Evolutionary conservation across 2,797 vertebrate genomes (phyloP).

Genomic region (Dromococcyx pavoninus): DNA sequence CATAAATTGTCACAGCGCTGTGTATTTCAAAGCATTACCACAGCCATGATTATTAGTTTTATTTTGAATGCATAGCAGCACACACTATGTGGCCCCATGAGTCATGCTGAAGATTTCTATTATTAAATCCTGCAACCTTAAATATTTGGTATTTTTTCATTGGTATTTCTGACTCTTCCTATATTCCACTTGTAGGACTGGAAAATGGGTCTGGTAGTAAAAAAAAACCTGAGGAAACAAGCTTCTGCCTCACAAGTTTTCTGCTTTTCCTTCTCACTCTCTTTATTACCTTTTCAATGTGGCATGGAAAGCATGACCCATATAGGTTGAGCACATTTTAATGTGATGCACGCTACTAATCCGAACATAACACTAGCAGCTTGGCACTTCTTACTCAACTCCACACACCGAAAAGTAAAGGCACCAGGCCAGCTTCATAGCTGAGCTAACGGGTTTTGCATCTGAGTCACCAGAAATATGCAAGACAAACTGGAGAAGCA

Average conservation of each 20-base stretch:
- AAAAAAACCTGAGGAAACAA: neutral
- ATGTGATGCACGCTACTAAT: constrained; percentile 57
- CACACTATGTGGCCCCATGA: neutral
- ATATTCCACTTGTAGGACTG: neutral
- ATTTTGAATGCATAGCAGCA: constrained; percentile 8
- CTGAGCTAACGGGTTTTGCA: constrained; percentile 61
- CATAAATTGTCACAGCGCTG: neutral
- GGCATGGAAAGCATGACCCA: constrained; percentile 8
- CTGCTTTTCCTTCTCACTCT: neutral
- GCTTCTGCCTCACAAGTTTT: neutral
- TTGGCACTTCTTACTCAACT: constrained; percentile 50
- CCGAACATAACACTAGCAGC: constrained; percentile 58
- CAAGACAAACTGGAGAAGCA: constrained; percentile 54
- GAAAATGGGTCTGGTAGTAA: neutral
- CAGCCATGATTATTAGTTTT: neutral
- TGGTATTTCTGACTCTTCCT: constrained; percentile 23
- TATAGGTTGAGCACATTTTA: constrained; percentile 34
- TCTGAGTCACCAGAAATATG: constrained; percentile 50
- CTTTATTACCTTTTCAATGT: neutral
- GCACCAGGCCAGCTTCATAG: constrained; percentile 48
- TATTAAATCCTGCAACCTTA: constrained; percentile 2
- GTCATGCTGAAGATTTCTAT: constrained; percentile 14
- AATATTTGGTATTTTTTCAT: constrained; percentile 43
- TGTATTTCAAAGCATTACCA: constrained; percentile 1
- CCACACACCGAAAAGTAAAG: constrained; percentile 59